Evolutionary conservation across 2,888 invertebrate species (phyloP), one percentile per base, ranked within the genome.

Genomic region (Drosophila silvestris): DNA sequence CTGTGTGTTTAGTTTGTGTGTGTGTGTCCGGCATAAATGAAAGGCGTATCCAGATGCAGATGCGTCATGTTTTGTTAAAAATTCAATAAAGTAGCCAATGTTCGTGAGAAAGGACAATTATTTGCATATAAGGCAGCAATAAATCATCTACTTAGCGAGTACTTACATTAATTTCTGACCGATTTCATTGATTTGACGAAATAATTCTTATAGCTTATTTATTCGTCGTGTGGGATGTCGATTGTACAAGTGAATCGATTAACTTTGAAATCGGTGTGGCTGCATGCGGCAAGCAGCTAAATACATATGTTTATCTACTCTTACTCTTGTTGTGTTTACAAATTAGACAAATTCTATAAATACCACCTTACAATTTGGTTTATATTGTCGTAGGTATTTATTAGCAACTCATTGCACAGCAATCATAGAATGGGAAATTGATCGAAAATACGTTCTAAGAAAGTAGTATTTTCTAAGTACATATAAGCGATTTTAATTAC

Each of bases 1-100:
- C 80, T 87, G 64, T 59, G 59, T 74, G 67, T 81, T 62, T 14
- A 47, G 14, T 82, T 62, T 50, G 68, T 70, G 66, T 66, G 66
- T 66, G 68, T 47, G 82, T 74, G 81, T 83, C 75, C 77, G 79
- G 79, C 77, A 79, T 62, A 70, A 77, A 74, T 80, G 78, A 73
- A 83, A 90, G 88, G 90, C 85, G 90, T 88, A 80, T 81, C 66
- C 91, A 83, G 57, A 80, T 82, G 83, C 86, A 87, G 85, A 91
- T 87, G 87, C 86, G 90, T 91, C 90, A 87, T 87, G 91, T 91
- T 87, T 91, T 77, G 74, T 70, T 12, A 58, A 91, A 87, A 89
- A 79, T 76, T 62, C 71, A 74, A 74, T 76, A 85, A 85, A 91
- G 83, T 88, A 90, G 33, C 33, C 28, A 28, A 50, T 7, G 47